These are phyloP conservation scores for Anoncus sp. DNA, from an alignment of 2,888 invertebrate species.

Conservation along the genomic window DNA sequence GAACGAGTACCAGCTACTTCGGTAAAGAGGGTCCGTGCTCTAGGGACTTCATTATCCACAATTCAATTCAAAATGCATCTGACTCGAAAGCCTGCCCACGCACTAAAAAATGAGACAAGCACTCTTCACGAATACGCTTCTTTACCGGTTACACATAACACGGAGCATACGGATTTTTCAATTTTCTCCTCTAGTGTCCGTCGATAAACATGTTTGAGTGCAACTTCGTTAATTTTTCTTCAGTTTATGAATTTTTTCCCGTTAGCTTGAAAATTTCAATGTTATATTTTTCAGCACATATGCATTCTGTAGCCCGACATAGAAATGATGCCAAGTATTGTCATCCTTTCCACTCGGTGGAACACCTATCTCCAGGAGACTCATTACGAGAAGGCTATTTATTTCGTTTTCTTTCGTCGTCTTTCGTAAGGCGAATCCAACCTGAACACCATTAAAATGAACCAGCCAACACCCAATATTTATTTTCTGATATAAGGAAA, in stretches of 20 bases:
- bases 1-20: conserved; percentile 30
- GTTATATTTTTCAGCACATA: neutral
- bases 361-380: too few relatives aligned
- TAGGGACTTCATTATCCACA: conserved; percentile 20
- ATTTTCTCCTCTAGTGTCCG: neutral
- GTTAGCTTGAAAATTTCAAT: too few relatives aligned
- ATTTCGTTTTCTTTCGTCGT: too few relatives aligned
- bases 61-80: conserved; percentile 33
- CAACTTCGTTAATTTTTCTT: neutral
- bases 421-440: too few relatives aligned
- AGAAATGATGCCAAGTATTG: neutral
- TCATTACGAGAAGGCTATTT: too few relatives aligned
- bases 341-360: too few relatives aligned
- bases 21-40: conserved; percentile 26
- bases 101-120: neutral
- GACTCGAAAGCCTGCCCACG: conserved; percentile 14
- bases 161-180: neutral
- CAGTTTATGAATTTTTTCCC: neutral
- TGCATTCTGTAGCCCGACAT: neutral
- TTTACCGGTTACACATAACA: neutral
- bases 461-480: too few relatives aligned
- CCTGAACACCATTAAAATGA: too few relatives aligned
- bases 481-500: too few relatives aligned
- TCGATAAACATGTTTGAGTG: neutral
- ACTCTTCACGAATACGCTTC: conserved; percentile 2